Evolutionary conservation across 2,113 vertebrate genomes (phyloP), one percentile per base, ranked within the genome.

Genomic region (Vidua macroura): DNA sequence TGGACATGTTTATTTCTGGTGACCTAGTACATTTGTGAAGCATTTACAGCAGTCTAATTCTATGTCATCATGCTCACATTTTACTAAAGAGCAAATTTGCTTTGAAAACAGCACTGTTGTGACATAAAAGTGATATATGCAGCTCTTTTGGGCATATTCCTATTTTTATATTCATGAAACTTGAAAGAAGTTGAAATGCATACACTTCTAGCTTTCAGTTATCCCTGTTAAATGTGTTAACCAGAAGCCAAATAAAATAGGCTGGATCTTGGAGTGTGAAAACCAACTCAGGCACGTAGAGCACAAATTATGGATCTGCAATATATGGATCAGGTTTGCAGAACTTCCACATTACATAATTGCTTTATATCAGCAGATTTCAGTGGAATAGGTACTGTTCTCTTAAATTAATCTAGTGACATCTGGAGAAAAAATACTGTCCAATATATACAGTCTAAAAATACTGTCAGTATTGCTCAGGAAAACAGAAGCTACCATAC

Each of bases 301-400:
- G 33, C 51, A 91, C 64, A 96, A 76, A 85, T 95, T 83, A 88
- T 43, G 22, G 69, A 83, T 88, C 1, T 1, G 74, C 33, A 67
- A 62, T 93, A 85, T 80, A 70, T 84, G 48, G 31, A 91, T 85
- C 82, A 53, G 25, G 14, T 68, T 93, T 96, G 68, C 86, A 96
- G 86, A 94, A 84, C 55, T 83, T 83, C 55, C 77, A 12, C 52
- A 52, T 96, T 83, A 59, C 24, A 52, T 88, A 96, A 96, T 84
- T 94, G 51, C 64, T 95, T 96, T 86, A 91, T 94, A 79, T 96
- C 87, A 94, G 86, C 75, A 85, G 56, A 95, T 95, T 95, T 95
- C 69, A 73, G 25, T 69, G 31, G 22, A 95, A 68, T 90, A 59
- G 75, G 66, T 60, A 16, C 58, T 80, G 59, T 90, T 90, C 33